A percentile compares a stretch with the other conserved stretches of the same genome.
phyloP scores from a whole-genome alignment of 2,113 vertebrate species.

The Halichoeres trimaculatus region DNA sequence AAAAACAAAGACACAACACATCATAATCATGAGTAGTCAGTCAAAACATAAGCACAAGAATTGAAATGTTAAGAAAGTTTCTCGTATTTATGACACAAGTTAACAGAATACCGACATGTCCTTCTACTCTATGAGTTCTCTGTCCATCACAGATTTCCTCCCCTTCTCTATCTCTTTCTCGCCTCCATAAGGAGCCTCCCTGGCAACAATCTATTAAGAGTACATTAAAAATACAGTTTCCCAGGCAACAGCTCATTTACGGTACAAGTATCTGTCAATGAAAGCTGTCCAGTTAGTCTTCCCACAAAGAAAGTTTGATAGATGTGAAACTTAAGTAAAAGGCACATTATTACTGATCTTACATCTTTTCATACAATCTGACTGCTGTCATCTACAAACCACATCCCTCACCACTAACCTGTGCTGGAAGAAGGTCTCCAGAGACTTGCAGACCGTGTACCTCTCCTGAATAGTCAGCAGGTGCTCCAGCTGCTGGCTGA shows the following conservation, averaged over 20 bases:
- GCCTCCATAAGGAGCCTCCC: not conserved
- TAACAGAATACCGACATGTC: too few relatives aligned
- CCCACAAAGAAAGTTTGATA: not conserved
- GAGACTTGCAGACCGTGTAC: conserved; percentile 91
- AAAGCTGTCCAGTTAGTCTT: not conserved
- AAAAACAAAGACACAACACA: too few relatives aligned
- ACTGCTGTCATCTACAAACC: not conserved
- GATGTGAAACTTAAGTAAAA: not conserved
- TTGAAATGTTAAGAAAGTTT: too few relatives aligned
- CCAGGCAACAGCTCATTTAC: conserved; percentile 48
- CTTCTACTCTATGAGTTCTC: not conserved
- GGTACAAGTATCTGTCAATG: not conserved
- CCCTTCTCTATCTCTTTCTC: not conserved
- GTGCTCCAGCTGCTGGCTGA: conserved; percentile 97
- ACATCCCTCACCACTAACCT: conserved; percentile 83
- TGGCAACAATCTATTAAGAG: conserved; percentile 3
- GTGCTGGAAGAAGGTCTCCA: conserved; percentile 99
- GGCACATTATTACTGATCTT: not conserved
- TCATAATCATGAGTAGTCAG: too few relatives aligned
- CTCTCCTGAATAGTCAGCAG: conserved; percentile 94
- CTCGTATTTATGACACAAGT: too few relatives aligned
- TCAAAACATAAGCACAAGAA: too few relatives aligned
- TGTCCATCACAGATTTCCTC: not conserved
- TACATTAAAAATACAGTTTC: conserved; percentile 38
- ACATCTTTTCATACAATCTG: not conserved